A percentile compares a stretch with the other conserved stretches of the same genome.
phyloP scores from a whole-genome alignment of 1,140 invertebrate genomes.

The Probaryconus sp. region DNA sequence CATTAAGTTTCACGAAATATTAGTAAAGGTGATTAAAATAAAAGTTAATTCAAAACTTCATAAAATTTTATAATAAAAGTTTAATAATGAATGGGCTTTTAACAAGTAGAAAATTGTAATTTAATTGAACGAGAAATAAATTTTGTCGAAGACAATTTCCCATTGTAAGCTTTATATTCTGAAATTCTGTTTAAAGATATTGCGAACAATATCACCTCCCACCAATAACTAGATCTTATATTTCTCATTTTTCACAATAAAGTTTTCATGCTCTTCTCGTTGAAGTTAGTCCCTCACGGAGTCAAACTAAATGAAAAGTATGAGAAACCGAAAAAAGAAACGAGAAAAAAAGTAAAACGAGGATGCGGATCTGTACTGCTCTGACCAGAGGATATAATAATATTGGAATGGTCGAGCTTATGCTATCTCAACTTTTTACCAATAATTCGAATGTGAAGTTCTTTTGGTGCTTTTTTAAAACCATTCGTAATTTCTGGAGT shows the following conservation, averaged over 20 bases:
- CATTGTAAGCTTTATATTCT: constrained; percentile 4
- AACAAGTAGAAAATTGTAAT: no score
- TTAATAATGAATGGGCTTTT: no score
- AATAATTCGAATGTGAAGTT: constrained; percentile 69
- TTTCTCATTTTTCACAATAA: constrained; percentile 26
- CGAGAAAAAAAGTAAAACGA: constrained; percentile 58
- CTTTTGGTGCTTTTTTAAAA: constrained; percentile 7
- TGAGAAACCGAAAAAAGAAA: constrained; percentile 23
- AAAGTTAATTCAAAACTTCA: no score
- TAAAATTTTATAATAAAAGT: no score
- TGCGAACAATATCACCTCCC: constrained; percentile 14
- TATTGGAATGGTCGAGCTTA: constrained; percentile 66
- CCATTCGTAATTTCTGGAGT: no score
- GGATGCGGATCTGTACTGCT: constrained; percentile 54
- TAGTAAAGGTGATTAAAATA: no score
- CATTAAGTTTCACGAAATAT: no score
- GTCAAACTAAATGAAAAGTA: constrained; percentile 51
- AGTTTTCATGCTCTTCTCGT: constrained; percentile 6
- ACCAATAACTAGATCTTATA: constrained; percentile 29
- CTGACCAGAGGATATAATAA: constrained; percentile 63
- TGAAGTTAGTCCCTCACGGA: constrained; percentile 35
- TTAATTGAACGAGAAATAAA: neutral
- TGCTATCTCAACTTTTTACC: constrained; percentile 64
- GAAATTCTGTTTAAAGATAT: constrained; percentile 18
- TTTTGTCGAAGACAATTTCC: neutral